Evolutionary conservation across 2,888 invertebrate species (phyloP).

Genomic region (Teleogryllus oceanicus): DNA sequence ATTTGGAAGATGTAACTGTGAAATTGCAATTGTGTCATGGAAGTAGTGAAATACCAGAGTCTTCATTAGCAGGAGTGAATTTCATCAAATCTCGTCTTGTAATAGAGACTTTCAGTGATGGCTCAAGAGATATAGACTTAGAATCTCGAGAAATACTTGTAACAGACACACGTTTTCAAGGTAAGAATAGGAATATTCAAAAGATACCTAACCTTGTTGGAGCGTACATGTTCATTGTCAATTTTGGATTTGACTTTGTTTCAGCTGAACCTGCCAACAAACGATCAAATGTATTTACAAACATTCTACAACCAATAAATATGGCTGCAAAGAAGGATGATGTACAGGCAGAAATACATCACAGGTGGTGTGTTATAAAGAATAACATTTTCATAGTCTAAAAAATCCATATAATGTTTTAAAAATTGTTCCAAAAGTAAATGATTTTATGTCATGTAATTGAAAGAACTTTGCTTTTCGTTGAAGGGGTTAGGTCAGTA

Average conservation of each 20-base stretch:
- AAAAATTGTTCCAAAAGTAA: not conserved
- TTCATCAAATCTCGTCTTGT: conserved; percentile 86
- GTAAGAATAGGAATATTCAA: conserved; percentile 39
- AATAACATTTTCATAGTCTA: conserved; percentile 23
- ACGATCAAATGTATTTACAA: conserved; percentile 80
- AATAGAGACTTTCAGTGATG: conserved; percentile 81
- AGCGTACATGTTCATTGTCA: not conserved
- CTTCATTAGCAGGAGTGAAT: conserved; percentile 74
- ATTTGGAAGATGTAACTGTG: conserved; percentile 82
- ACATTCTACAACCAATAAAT: conserved; percentile 78
- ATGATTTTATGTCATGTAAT: not conserved
- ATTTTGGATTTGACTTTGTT: not conserved
- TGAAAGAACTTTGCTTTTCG: not conserved
- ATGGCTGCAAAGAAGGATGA: conserved; percentile 53
- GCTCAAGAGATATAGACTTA: conserved; percentile 86
- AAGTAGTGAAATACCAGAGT: conserved; percentile 39
- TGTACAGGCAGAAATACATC: conserved; percentile 73
- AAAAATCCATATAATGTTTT: not conserved
- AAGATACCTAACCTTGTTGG: not conserved
- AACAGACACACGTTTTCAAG: conserved; percentile 68
- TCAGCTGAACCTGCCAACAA: conserved; percentile 60
- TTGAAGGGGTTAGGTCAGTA: not conserved
- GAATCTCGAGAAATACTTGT: conserved; percentile 87
- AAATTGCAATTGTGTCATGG: conserved; percentile 61
- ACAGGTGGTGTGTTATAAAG: conserved; percentile 44